Base-by-base conservation (phyloP, 1,140 invertebrate genomes). In the Dryas iulia region DNA sequence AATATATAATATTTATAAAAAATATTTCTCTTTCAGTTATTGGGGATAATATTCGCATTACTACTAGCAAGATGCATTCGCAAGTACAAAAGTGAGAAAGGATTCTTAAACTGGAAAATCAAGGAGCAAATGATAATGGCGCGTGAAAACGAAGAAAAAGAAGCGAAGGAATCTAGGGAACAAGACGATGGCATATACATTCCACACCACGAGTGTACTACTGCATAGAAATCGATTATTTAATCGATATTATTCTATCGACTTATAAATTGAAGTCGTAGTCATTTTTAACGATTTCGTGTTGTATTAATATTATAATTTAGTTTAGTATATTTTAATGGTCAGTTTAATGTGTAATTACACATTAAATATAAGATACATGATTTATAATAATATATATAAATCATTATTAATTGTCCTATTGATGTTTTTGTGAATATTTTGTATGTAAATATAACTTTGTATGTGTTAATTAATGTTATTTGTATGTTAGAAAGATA, bases 1-100 rank as follows among this genome's bases (percentile, higher is more conserved):
- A n/a, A n/a, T n/a, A n/a, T n/a, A n/a, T n/a, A n/a, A n/a, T n/a
- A n/a, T n/a, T n/a, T n/a, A n/a, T n/a, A n/a, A 31, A 31, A 31
- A 6, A 6, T 7, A 31, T 30, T 0, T 69, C 53, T 58, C 58
- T 93, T 94, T 25, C 92, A 98, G 96, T 78, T 97, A 31, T 90
- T 97, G 69, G 97, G 97, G 30, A 95, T 97, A n/a, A 93, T 96
- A 72, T 97, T 97, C 76, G 96, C 97, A 1, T 95, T 96, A 71
- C 95, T 96, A 83, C 83, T 98, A 79, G 96, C 96, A n/a, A 94
- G 95, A 73, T 95, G 95, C 12, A 95, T 98, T 72, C 94, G 96
- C 58, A 95, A 95, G 71, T 93, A 96, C 79, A 96, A 96, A 76
- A 95, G 94, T 2, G 94, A 95, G 71, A 92, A 93, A 23, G 94